A percentile compares a stretch with the other conserved stretches of the same genome.
Conservation (phyloP, 2,113 vertebrate genomes). For the Oreochromis spilurus region DNA sequence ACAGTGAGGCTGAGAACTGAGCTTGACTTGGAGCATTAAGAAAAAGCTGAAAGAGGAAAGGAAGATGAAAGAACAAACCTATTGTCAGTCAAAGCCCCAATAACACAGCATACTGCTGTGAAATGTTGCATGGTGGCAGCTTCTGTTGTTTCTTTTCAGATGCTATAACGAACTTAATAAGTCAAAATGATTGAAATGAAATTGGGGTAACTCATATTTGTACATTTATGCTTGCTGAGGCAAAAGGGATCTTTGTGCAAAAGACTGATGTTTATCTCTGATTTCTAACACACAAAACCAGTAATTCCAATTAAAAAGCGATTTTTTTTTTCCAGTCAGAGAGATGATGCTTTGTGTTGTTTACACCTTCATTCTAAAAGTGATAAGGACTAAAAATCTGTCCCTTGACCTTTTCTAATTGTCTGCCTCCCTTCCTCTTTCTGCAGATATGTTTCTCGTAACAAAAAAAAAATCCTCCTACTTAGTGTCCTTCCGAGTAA, state of each 20-base stretch:
- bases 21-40: slow-evolving; percentile 6
- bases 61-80: slow-evolving; percentile 26
- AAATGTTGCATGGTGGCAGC: not conserved
- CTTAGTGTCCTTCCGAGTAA: slow-evolving; percentile 25
- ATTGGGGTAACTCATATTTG: not conserved
- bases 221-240: not conserved
- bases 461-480: slow-evolving; percentile 20
- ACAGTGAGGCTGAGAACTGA: slow-evolving; percentile 8
- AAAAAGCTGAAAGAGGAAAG: slow-evolving; percentile 2
- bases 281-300: not conserved
- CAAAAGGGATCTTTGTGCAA: not conserved
- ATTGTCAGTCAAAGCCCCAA: slow-evolving; percentile 3
- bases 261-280: not conserved
- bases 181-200: not conserved
- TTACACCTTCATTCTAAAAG: not conserved
- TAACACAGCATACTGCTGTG: not conserved
- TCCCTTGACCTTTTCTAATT: not conserved
- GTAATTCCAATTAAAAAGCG: not conserved
- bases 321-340: not conserved
- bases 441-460: not conserved
- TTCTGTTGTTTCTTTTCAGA: not conserved
- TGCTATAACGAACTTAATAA: not conserved
- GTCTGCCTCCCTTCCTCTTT: not conserved
- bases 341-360: not conserved
- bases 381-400: not conserved